Evolutionary conservation across 1,140 invertebrate genomes (phyloP), one percentile per base, ranked within the genome.

Genomic region (Trialeurodes vaporariorum): DNA sequence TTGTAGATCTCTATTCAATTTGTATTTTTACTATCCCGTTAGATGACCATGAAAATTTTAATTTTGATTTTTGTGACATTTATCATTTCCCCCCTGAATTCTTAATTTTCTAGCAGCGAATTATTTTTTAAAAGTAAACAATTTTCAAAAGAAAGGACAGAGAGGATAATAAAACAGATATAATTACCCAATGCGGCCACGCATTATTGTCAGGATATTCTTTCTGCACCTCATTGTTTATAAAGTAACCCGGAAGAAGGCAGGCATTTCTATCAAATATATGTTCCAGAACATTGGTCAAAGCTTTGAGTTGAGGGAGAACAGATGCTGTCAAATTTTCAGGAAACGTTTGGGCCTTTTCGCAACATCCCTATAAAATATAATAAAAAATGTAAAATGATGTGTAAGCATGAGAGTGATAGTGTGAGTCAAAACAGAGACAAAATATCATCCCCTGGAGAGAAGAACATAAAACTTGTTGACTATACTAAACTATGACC

Each of bases 231-330:
- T 98, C 94, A 79, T 94, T 96, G 0, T 96, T 89, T 69, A 97
- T 91, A 71, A 98, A 92, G 78, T 97, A 97, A 23, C 90, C 92
- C 17, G 96, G 96, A 59, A 98, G 79, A 12, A 98, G 79, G 75
- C 93, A 95, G 2, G 90, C 88, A 80, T 95, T 93, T 27, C 95
- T 82, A 76, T 98, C 92, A 80, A 98, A 92, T 72, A 98, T 96
- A 71, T 91, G 88, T 72, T 89, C 85, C 63, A 96, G 84, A 1
- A 96, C 85, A 75, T 86, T 85, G 73, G 90, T 84, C 21, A 94
- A 78, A n/a, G 86, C 88, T 74, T 87, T 86, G 34, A 93, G 79
- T 78, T 93, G 91, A 9, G 88, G 88, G 74, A 90, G 82, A 27
- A 90, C 84, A 58, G 87, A 87, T n/a, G 87, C 84, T 74, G 92